Evolutionary conservation across 1,140 invertebrate genomes (phyloP), one percentile per base, ranked within the genome.

Genomic region (Eulimnadia texana): DNA sequence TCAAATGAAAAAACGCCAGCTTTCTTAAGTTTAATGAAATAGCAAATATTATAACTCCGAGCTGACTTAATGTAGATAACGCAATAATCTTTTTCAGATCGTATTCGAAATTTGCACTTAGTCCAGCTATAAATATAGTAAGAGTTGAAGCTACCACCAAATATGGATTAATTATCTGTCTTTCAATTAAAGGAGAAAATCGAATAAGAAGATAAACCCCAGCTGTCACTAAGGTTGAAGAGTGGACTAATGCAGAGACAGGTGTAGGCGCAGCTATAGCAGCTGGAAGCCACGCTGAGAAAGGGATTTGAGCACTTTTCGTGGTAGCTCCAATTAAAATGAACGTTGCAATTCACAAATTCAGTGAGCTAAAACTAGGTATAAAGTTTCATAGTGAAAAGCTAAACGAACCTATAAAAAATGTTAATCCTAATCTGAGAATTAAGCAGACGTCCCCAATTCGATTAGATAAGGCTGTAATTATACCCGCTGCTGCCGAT

Each of bases 301-400:
- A 86, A 55, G 82, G 81, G 76, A 84, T 77, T 74, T 85, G 81
- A 68, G 82, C 82, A 66, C 82, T 85, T 73, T 86, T 86, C 65
- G 83, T 85, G 72, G 84, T 77, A 55, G 75, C 70, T 2, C 77
- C 77, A 10, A 71, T 23, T 66, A 80, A 69, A 58, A 78, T 67
- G 9, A 73, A 68, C 73, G 79, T 69, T 64, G 2, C n/a, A n/a
- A n/a, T n/a, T n/a, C n/a, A n/a, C n/a, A n/a, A n/a, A n/a, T n/a
- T 13, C 3, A n/a, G 28, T 25, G 52, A 54, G 2, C 1, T 1
- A 0, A 19, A 1, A 29, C 42, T 3, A 29, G 28, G 28, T 2
- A 70, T 72, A 77, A 75, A 76, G 77, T 69, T 76, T 74, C 73
- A 78, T 24, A 74, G 76, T 77, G 68, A 78, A 66, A 71, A 79